phyloP scores from a whole-genome alignment of 2,797 vertebrate genomes.

The Gobio occitaniae region DNA sequence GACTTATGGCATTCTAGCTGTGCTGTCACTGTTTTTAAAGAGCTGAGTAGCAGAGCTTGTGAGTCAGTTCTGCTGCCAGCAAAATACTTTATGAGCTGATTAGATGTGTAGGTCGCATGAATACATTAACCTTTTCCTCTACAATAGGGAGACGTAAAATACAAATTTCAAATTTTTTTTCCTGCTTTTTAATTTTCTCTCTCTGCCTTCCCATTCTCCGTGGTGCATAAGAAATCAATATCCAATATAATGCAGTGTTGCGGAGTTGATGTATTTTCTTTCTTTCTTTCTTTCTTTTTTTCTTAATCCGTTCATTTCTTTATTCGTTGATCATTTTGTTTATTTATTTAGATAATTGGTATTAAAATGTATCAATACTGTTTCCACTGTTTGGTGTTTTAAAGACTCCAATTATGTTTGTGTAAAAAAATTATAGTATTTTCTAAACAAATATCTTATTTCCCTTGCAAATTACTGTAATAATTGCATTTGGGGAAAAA shows the following conservation, averaged over 20 bases:
- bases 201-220: not conserved
- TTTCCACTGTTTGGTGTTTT: not conserved
- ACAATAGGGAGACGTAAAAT: constrained; percentile 15
- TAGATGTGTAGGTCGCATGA: constrained; percentile 12
- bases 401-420: not conserved
- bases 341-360: not conserved
- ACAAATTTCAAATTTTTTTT: not conserved
- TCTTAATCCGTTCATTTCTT: not conserved
- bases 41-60: constrained; percentile 1
- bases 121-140: constrained; percentile 46
- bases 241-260: not conserved
- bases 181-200: too few species aligned
- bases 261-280: not conserved
- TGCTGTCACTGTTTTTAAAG: constrained; percentile 5
- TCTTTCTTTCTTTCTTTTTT: not conserved
- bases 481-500: not conserved
- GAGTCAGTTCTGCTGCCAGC: constrained; percentile 13
- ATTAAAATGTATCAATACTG: not conserved
- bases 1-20: not conserved
- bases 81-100: constrained; percentile 34
- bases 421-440: not conserved
- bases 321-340: not conserved
- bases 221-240: not conserved
- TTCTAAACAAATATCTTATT: not conserved
- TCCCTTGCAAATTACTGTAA: not conserved